Conservation (phyloP, 2,113 vertebrate species). For the Nothocercus nigrocapillus region DNA sequence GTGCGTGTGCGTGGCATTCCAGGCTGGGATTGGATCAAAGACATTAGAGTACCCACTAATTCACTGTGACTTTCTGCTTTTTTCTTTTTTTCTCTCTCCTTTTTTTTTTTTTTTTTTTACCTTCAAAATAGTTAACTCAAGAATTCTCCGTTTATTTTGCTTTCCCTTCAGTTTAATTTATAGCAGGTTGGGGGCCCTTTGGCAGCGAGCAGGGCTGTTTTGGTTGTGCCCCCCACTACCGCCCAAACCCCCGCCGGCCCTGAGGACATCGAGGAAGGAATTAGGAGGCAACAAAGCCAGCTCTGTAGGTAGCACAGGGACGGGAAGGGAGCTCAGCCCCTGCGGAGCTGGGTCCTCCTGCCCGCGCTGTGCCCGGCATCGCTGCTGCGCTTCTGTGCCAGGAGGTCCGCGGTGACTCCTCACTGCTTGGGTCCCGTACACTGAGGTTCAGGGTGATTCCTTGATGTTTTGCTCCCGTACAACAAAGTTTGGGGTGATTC, state of each 20-base stretch:
- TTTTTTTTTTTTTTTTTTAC: not conserved
- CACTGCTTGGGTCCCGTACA: no score
- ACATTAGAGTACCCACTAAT: not conserved
- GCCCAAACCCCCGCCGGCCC: not conserved
- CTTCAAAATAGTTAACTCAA: not conserved
- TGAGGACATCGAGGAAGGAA: not conserved
- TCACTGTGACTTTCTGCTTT: not conserved
- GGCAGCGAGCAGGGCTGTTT: not conserved
- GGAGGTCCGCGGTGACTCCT: no score
- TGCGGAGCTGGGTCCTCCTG: no score
- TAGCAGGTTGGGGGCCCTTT: not conserved
- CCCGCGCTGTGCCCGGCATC: no score
- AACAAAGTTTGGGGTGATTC: no score
- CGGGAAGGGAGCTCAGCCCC: not conserved
- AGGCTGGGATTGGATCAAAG: not conserved
- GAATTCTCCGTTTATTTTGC: not conserved
- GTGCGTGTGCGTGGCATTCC: rapidly evolving
- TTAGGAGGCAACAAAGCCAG: not conserved
- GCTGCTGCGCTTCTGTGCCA: no score
- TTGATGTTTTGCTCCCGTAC: no score
- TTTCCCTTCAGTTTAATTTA: not conserved
- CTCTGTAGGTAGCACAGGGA: not conserved
- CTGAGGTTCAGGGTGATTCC: no score
- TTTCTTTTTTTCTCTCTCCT: not conserved
- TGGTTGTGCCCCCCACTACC: not conserved